A percentile compares a stretch with the other conserved stretches of the same genome.
Evolutionary conservation across 1,140 invertebrate genomes (phyloP).

Genomic region (Andrena cerasifolii): DNA sequence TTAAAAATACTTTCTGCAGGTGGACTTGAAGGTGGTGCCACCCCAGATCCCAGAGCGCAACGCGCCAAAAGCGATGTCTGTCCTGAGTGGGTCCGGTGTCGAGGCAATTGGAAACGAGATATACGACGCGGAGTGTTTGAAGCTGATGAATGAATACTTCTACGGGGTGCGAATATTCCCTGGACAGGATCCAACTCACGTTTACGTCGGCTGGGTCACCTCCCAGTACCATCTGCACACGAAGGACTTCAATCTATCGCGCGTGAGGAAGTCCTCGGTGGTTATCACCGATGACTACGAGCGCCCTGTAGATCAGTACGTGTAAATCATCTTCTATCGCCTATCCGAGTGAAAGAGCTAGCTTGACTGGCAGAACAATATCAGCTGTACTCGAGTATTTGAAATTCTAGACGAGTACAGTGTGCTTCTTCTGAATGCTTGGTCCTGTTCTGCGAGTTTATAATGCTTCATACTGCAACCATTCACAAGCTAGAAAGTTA

Average conservation of each 20-base stretch:
- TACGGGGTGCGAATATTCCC: conserved; percentile 96
- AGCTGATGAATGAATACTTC: conserved; percentile 98
- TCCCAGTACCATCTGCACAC: conserved; percentile 96
- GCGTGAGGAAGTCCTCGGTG: conserved; percentile 93
- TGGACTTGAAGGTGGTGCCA: conserved; percentile 86
- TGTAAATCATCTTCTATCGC: conserved; percentile 18
- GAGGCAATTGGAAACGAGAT: conserved; percentile 92
- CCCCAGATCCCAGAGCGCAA: conserved; percentile 87
- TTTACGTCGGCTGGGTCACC: conserved; percentile 99
- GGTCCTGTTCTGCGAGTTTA: no score
- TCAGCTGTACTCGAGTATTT: no score
- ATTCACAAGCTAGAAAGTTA: no score
- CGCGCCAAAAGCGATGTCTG: conserved; percentile 88
- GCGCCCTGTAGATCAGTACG: conserved; percentile 87
- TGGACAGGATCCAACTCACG: conserved; percentile 98
- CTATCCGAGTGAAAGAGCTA: no score
- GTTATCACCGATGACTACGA: conserved; percentile 91
- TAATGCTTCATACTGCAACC: no score
- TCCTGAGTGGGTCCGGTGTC: conserved; percentile 85
- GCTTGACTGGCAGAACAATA: no score
- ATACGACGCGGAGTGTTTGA: conserved; percentile 93
- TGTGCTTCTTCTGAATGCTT: no score
- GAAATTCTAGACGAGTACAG: no score
- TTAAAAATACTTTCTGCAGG: conserved; percentile 73
- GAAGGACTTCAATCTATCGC: conserved; percentile 94